A percentile compares a stretch with the other conserved stretches of the same genome.
Evolutionary conservation across 2,113 vertebrate species (phyloP).

Genomic region (Otis tarda): DNA sequence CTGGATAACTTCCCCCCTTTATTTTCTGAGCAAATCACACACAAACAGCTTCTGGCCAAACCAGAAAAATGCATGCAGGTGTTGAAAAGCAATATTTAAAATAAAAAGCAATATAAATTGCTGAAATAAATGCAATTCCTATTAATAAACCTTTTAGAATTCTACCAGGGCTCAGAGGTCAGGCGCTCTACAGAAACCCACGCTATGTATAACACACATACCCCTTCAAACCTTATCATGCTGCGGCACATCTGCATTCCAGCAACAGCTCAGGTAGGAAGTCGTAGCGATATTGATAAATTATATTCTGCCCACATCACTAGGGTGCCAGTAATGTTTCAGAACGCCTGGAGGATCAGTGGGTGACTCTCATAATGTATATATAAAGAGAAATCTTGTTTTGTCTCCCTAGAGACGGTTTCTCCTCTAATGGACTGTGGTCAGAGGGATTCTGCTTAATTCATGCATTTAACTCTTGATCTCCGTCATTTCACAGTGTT

Average conservation of each 20-base stretch:
- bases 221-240: background rate
- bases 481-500: slow-evolving; percentile 7
- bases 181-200: background rate
- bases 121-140: background rate
- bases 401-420: slow-evolving; percentile 42
- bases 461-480: slow-evolving; percentile 53
- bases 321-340: slow-evolving; percentile 28
- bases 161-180: background rate
- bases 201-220: background rate
- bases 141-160: background rate
- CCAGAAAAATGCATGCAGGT: background rate
- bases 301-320: slow-evolving; percentile 46
- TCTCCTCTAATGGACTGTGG: slow-evolving; percentile 26
- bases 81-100: background rate
- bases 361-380: slow-evolving; percentile 39
- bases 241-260: slow-evolving; percentile 22
- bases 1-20: background rate
- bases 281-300: slow-evolving; percentile 21
- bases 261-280: background rate
- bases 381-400: slow-evolving; percentile 55
- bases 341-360: slow-evolving; percentile 39
- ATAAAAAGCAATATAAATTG: background rate
- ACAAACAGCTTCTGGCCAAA: background rate
- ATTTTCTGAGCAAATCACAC: background rate
- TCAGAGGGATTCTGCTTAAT: slow-evolving; percentile 40